Evolutionary conservation across 2,113 vertebrate species (phyloP).

Genomic region (Tauraco erythrolophus): DNA sequence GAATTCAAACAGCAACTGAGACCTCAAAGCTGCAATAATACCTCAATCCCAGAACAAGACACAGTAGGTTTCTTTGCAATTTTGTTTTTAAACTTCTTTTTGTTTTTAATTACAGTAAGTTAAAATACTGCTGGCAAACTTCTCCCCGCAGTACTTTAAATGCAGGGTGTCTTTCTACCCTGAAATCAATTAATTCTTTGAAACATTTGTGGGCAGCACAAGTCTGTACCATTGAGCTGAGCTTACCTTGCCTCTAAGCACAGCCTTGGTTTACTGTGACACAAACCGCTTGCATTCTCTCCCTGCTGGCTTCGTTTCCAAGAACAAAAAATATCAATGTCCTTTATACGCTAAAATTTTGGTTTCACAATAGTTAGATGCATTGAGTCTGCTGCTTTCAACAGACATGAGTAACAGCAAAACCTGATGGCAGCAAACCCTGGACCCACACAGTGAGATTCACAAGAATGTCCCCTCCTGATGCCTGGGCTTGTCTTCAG

Average conservation of each 20-base stretch:
- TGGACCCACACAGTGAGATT: background rate
- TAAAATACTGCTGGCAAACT: background rate
- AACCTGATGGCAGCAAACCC: background rate
- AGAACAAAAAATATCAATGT: background rate
- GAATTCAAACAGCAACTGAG: background rate
- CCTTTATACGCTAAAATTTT: background rate
- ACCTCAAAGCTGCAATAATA: background rate
- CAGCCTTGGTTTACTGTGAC: background rate
- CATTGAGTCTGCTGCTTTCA: background rate
- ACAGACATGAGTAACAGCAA: background rate
- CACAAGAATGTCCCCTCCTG: background rate
- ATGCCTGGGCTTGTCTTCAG: background rate
- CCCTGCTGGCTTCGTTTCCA: background rate
- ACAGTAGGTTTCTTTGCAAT: background rate
- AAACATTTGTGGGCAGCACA: background rate
- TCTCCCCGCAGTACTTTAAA: background rate
- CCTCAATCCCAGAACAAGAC: background rate
- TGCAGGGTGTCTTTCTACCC: background rate
- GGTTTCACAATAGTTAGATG: background rate
- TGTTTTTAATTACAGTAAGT: background rate
- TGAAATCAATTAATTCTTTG: background rate
- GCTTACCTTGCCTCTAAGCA: background rate
- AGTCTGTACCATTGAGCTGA: background rate
- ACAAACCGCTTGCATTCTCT: background rate
- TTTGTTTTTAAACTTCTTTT: background rate